Conservation (phyloP, 1,140 invertebrate genomes). For the Panagrolaimus sp. region DNA sequence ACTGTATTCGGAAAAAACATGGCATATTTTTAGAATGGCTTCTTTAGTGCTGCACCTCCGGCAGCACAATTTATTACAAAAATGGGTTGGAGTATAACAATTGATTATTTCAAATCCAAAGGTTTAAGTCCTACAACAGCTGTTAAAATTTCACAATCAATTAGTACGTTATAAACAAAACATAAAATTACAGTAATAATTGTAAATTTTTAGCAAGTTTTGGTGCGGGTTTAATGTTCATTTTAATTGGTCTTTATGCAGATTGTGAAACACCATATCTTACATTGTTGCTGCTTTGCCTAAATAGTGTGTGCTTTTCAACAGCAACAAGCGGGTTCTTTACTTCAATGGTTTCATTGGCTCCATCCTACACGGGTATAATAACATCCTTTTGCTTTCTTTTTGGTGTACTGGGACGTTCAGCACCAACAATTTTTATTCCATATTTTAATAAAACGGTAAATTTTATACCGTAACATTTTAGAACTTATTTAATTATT, state of each 20-base stretch:
- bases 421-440: conserved; percentile 36
- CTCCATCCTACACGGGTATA: conserved; percentile 42
- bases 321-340: conserved; percentile 47
- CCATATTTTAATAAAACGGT: conserved; percentile 39
- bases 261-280: conserved; percentile 32
- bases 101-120: conserved; percentile 46
- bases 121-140: conserved; percentile 29
- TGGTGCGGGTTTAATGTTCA: conserved; percentile 28
- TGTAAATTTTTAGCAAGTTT: conserved; percentile 36
- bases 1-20: not conserved
- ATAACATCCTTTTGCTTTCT: conserved; percentile 43
- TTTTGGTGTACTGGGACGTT: conserved; percentile 31
- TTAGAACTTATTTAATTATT: not conserved
- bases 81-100: conserved; percentile 38
- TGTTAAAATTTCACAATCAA: conserved; percentile 45
- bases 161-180: conserved; percentile 32
- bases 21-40: conserved; percentile 32
- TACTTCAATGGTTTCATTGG: conserved; percentile 42
- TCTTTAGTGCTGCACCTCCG: conserved; percentile 47
- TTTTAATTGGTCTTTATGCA: conserved; percentile 28
- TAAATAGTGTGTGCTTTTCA: conserved; percentile 33
- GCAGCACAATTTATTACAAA: conserved; percentile 35
- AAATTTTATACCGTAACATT: not conserved
- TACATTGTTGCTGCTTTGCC: conserved; percentile 35
- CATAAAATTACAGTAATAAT: not conserved